Evolutionary conservation across 2,113 vertebrate species (phyloP).

Genomic region (Eulemur macaco): DNA sequence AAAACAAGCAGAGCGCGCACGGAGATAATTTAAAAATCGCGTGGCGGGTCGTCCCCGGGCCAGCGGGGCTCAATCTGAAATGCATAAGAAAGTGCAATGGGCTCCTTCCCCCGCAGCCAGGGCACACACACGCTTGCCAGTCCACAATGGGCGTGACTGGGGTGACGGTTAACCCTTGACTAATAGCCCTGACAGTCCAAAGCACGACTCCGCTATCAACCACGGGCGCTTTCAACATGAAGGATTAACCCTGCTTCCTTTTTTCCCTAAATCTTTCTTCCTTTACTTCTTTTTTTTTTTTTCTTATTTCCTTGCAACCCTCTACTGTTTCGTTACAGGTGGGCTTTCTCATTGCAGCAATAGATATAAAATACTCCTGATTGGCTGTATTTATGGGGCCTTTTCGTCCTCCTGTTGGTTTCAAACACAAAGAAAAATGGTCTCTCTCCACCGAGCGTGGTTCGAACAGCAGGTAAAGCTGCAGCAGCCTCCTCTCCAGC

Average conservation of each 20-base stretch:
- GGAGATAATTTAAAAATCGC: conserved; percentile 86
- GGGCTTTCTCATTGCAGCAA: conserved; percentile 61
- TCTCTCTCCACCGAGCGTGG: conserved; percentile 72
- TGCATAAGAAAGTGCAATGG: conserved; percentile 81
- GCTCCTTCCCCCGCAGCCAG: conserved; percentile 73
- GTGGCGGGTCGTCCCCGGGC: conserved; percentile 87
- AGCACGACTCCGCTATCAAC: conserved; percentile 55
- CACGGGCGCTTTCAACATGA: conserved; percentile 55
- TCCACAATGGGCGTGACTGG: conserved; percentile 84
- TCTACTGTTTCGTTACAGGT: conserved; percentile 81
- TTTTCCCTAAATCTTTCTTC: conserved; percentile 75
- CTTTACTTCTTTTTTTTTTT: not conserved
- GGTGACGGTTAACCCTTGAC: conserved; percentile 88
- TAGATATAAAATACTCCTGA: conserved; percentile 82
- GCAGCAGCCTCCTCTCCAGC: conserved; percentile 73
- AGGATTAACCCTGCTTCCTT: conserved; percentile 66
- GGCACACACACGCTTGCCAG: conserved; percentile 26
- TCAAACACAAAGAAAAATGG: conserved; percentile 86
- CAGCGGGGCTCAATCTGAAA: conserved; percentile 85
- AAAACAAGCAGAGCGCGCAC: conserved; percentile 85
- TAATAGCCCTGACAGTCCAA: conserved; percentile 68
- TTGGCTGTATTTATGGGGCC: conserved; percentile 81
- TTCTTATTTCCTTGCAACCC: not conserved
- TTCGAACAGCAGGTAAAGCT: conserved; percentile 79
- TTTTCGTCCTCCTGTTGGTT: conserved; percentile 77